Percentiles rank a stretch among this genome's conserved stretches.
phyloP scores from a whole-genome alignment of 2,888 invertebrate species.

The Parnassius apollo region DNA sequence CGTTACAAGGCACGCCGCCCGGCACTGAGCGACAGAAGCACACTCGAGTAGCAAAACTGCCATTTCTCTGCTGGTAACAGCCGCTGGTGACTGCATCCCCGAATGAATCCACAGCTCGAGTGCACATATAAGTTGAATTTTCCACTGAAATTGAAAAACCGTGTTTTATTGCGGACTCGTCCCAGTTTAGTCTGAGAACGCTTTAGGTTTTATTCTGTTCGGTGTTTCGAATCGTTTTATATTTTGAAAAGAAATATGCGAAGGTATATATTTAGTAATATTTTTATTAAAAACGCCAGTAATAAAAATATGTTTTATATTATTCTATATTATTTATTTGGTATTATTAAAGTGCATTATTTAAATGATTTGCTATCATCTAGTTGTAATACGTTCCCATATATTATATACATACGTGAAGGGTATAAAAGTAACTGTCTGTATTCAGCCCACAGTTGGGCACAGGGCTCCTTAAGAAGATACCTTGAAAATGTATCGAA shows the following conservation, averaged over 20 bases:
- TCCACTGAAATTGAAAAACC: constrained; percentile 73
- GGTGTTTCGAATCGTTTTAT: neutral
- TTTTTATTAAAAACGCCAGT: too few species aligned
- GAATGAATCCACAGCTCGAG: constrained; percentile 77
- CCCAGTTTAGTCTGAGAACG: constrained; percentile 5
- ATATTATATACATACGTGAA: too few species aligned
- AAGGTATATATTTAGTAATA: too few species aligned
- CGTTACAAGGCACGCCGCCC: constrained; percentile 64
- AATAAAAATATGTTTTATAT: too few species aligned
- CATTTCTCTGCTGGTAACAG: constrained; percentile 78
- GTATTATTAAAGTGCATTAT: too few species aligned
- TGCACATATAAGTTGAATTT: constrained; percentile 86
- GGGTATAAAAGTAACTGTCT: too few species aligned
- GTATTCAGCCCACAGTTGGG: too few species aligned
- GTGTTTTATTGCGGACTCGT: constrained; percentile 6
- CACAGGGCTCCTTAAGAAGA: too few species aligned
- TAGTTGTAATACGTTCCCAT: too few species aligned
- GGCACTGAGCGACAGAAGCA: constrained; percentile 66
- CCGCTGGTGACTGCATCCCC: constrained; percentile 77
- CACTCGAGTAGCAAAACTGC: constrained; percentile 59
- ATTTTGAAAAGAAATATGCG: neutral
- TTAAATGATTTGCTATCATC: too few species aligned
- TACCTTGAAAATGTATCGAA: too few species aligned
- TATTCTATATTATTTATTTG: too few species aligned
- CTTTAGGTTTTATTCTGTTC: constrained; percentile 2